Percentiles rank a stretch among this genome's conserved stretches.
Evolutionary conservation across 1,140 invertebrate species (phyloP).

Genomic region (Zophobas atratus): DNA sequence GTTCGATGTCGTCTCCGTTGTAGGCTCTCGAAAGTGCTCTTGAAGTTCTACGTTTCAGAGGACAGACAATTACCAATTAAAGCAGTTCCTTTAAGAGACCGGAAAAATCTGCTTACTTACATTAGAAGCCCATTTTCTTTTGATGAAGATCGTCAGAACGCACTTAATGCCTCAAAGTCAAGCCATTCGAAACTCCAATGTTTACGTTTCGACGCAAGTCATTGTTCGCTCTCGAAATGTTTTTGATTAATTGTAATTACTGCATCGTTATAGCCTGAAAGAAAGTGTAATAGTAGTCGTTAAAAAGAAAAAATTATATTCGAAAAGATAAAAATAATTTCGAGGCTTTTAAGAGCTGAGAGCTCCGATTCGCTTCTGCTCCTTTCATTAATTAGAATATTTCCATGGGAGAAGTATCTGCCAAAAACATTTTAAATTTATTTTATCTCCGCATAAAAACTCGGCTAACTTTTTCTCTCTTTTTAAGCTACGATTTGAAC

Average conservation of each 20-base stretch:
- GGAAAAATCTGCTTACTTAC: slow-evolving; percentile 1
- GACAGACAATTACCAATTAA: neutral
- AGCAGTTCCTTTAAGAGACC: neutral
- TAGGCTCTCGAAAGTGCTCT: neutral
- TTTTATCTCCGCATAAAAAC: slow-evolving; percentile 13
- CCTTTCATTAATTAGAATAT: slow-evolving; percentile 17
- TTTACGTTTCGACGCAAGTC: neutral
- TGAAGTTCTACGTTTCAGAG: neutral
- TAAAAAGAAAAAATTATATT: neutral
- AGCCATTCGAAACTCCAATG: neutral
- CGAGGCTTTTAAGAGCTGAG: neutral
- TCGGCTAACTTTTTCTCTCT: slow-evolving; percentile 1
- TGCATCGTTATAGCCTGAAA: neutral
- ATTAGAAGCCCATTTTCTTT: neutral
- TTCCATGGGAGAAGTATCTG: slow-evolving; percentile 16
- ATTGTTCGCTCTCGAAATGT: neutral
- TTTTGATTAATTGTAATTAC: slow-evolving; percentile 10
- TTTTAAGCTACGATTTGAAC: neutral
- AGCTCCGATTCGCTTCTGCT: neutral
- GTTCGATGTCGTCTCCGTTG: no score
- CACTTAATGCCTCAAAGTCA: neutral
- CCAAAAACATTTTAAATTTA: slow-evolving; percentile 19
- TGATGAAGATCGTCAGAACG: neutral
- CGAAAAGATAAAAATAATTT: neutral
- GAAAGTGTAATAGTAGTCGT: neutral